A percentile compares a stretch with the other conserved stretches of the same genome.
Conservation (phyloP, 2,888 invertebrate genomes). For the Hemaris fuciformis region DNA sequence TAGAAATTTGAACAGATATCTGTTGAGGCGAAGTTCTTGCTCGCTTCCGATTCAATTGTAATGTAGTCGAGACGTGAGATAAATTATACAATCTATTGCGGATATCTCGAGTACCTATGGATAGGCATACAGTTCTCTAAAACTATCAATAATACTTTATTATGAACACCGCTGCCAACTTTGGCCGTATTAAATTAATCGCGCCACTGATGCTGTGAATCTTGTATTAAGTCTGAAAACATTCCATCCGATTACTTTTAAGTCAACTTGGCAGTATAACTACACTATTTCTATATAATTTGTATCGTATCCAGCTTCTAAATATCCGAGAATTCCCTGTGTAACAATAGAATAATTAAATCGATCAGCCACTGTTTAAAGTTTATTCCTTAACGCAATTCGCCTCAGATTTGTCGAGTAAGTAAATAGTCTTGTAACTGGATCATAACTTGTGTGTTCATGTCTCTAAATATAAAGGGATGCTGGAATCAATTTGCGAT, state of each 20-base stretch:
- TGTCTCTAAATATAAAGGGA: background rate
- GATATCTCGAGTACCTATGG: conserved; percentile 18
- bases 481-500: background rate
- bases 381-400: conserved; percentile 23
- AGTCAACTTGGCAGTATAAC: too few relatives aligned
- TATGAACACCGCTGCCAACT: too few relatives aligned
- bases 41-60: conserved; percentile 44
- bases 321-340: background rate
- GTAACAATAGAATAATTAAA: conserved; percentile 28
- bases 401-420: conserved; percentile 20
- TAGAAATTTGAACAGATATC: conserved; percentile 41
- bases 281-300: too few relatives aligned
- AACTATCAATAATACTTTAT: too few relatives aligned
- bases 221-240: too few relatives aligned
- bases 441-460: background rate
- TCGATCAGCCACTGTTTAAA: conserved; percentile 25
- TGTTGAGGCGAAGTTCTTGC: conserved; percentile 31
- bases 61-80: conserved; percentile 47
- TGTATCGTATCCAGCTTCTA: background rate
- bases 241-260: too few relatives aligned
- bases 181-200: too few relatives aligned
- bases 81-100: conserved; percentile 26
- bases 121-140: background rate
- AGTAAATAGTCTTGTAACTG: conserved; percentile 3
- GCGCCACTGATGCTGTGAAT: too few relatives aligned